Evolutionary conservation across 2,888 invertebrate genomes (phyloP).

Genomic region (Heliothis peltigera): DNA sequence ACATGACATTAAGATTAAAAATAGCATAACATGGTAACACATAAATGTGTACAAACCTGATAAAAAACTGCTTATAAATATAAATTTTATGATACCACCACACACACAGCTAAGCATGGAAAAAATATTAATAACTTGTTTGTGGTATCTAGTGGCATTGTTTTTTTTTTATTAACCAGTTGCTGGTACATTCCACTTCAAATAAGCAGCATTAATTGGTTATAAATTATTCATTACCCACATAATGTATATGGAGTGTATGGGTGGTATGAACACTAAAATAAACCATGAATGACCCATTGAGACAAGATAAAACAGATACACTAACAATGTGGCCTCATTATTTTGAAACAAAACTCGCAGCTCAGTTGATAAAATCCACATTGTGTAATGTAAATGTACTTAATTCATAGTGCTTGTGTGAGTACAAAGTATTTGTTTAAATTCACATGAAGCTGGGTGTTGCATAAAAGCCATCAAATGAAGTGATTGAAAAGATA

Average conservation of each 20-base stretch:
- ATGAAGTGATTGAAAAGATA: background rate
- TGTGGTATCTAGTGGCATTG: background rate
- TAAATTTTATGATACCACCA: background rate
- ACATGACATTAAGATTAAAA: background rate
- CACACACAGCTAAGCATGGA: background rate
- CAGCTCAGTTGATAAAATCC: slow-evolving; percentile 28
- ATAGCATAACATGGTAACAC: background rate
- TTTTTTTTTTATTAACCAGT: slow-evolving; percentile 31
- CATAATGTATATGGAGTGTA: slow-evolving; percentile 9
- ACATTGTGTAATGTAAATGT: slow-evolving; percentile 20
- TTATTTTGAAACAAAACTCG: slow-evolving; percentile 41
- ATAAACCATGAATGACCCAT: slow-evolving; percentile 48
- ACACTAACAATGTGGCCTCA: slow-evolving; percentile 23
- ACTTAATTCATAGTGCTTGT: slow-evolving; percentile 1
- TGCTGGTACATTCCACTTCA: slow-evolving; percentile 15
- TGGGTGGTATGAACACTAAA: slow-evolving; percentile 35
- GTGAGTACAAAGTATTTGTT: slow-evolving; percentile 7
- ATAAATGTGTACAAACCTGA: background rate
- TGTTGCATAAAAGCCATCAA: slow-evolving; percentile 4
- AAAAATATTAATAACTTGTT: slow-evolving; percentile 26
- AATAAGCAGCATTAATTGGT: slow-evolving; percentile 32
- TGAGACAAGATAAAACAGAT: slow-evolving; percentile 39
- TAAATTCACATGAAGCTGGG: slow-evolving; percentile 6
- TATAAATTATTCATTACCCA: slow-evolving; percentile 36
- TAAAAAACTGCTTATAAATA: background rate